A percentile compares a stretch with the other conserved stretches of the same genome.
These are phyloP conservation scores for Paramormyrops kingsleyae DNA, from an alignment of 2,113 vertebrate species.

Conservation along the genomic window DNA sequence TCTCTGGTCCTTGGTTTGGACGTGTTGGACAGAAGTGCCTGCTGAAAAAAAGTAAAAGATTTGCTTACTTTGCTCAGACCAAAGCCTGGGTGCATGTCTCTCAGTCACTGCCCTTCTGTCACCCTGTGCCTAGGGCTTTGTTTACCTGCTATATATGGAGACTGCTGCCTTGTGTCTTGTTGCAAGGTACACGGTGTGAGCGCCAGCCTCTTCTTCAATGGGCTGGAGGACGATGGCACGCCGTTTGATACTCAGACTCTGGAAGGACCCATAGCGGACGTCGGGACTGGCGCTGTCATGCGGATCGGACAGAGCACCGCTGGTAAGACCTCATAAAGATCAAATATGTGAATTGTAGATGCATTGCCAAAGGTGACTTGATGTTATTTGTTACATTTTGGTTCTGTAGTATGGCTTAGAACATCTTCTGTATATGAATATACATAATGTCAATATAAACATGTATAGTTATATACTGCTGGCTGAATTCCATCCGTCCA, in stretches of 20 bases:
- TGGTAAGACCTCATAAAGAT: slow-evolving; percentile 54
- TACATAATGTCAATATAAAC: background rate
- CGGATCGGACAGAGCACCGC: slow-evolving; percentile 71
- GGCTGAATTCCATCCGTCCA: background rate
- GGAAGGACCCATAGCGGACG: slow-evolving; percentile 53
- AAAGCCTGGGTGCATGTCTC: background rate
- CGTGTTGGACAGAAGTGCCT: background rate
- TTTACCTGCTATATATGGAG: background rate
- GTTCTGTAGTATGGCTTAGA: background rate
- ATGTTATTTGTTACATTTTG: background rate
- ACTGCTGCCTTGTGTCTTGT: background rate
- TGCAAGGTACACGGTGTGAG: slow-evolving; percentile 70
- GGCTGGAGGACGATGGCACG: slow-evolving; percentile 74
- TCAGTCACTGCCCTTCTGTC: background rate
- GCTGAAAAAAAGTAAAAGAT: background rate
- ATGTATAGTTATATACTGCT: background rate
- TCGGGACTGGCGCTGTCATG: slow-evolving; percentile 47
- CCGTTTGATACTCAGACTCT: slow-evolving; percentile 72
- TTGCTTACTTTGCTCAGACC: background rate
- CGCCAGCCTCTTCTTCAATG: slow-evolving; percentile 80
- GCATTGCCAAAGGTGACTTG: background rate
- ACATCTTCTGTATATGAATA: background rate
- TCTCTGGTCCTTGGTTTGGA: background rate
- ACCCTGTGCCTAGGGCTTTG: background rate
- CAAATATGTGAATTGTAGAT: background rate